These are phyloP conservation scores for Acanthaster planci DNA, from an alignment of 35 echinoderm and acorn worm genomes.

Conservation along the genomic window DNA sequence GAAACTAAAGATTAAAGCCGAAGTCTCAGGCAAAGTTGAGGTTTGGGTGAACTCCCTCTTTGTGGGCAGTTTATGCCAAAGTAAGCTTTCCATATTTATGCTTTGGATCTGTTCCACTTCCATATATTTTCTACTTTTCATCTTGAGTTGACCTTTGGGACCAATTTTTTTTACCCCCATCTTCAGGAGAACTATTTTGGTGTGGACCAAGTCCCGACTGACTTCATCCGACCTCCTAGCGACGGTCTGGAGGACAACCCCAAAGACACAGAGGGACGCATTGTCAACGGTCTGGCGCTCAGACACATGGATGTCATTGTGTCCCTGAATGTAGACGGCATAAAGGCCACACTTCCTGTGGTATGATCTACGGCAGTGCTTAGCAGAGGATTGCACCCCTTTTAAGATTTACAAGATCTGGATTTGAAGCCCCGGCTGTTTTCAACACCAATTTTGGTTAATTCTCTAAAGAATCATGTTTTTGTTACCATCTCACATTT, in stretches of 20 bases:
- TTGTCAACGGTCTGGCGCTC: slow-evolving; percentile 69
- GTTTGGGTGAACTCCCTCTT: no score
- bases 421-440: no score
- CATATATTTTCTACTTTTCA: background rate
- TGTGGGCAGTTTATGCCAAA: no score
- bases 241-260: slow-evolving; percentile 10
- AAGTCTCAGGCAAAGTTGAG: no score
- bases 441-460: no score
- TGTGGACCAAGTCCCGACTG: slow-evolving; percentile 54
- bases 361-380: slow-evolving; percentile 34
- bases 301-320: slow-evolving; percentile 84
- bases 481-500: no score
- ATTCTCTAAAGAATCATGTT: no score
- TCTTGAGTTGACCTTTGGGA: background rate
- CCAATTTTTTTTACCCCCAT: no score
- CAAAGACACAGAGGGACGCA: slow-evolving; percentile 40
- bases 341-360: slow-evolving; percentile 84
- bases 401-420: background rate
- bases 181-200: slow-evolving; percentile 90
- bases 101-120: no score
- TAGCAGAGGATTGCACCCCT: background rate
- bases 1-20: no score
- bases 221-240: slow-evolving; percentile 35
- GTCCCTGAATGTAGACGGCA: slow-evolving; percentile 79
- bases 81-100: no score